Base-by-base conservation (phyloP, 2,797 vertebrate species). In the Hirundo rustica region DNA sequence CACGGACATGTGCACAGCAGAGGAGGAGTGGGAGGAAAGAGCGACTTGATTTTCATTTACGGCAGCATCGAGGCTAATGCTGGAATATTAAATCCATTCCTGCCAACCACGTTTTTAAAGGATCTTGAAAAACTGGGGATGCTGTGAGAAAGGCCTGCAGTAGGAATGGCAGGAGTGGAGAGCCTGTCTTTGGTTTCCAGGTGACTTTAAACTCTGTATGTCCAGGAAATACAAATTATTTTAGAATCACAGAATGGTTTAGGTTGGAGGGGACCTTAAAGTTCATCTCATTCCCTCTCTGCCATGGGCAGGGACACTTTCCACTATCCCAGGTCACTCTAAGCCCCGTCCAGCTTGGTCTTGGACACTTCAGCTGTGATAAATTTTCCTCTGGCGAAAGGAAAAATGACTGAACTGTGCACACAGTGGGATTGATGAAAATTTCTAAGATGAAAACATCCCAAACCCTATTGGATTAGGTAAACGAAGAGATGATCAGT, bases 1-100 rank as follows among this genome's bases (percentile, higher is more conserved):
- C 92, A 75, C 2, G 22, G 89, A 83, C 74, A 79, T 75, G 82
- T 81, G 85, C 83, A 53, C 55, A 47, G 88, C 60, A 76, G 92
- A 92, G 75, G 17, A 85, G 85, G 82, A 85, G 83, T 20, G 73
- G 85, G 73, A 93, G 76, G 10, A 81, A 57, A 55, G 75, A 88
- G 62, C 11, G 81, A 75, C 87, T 91, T 55, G 75, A 80, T 91
- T 93, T 85, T 93, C 65, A 60, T 90, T 92, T 90, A 90, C 7
- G 21, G 91, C 82, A 84, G 89, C 91, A 62, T 22, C 1, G 2
- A 92, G 79, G 36, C 60, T 66, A 82, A 84, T n/a, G 58, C 58
- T 55, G 62, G 68, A 71, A 85, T 85, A 89, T 61, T 61, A 85
- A 85, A 82, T 47, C 54, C 62, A n/a, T 40, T 72, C 51, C 72